Percentiles rank a stretch among this genome's conserved stretches.
Evolutionary conservation across 2,797 vertebrate species (phyloP).

Genomic region (Phoebastria nigripes): DNA sequence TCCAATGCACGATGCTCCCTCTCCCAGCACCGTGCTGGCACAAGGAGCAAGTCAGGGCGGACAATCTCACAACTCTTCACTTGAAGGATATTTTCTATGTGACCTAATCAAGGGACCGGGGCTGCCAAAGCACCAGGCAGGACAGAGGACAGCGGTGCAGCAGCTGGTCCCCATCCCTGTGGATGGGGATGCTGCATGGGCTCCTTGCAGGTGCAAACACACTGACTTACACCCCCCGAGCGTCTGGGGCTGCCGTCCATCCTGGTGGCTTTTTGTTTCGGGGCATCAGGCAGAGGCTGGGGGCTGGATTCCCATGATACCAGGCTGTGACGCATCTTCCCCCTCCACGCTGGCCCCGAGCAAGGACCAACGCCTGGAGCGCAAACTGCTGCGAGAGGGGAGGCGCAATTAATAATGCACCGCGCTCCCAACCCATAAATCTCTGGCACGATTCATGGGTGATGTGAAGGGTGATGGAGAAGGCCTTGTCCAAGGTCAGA

Average conservation of each 20-base stretch:
- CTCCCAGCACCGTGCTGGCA: not conserved
- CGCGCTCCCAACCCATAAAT: not conserved
- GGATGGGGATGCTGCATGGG: not conserved
- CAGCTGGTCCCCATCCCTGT: not conserved
- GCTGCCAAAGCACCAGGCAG: not conserved
- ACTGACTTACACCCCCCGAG: not conserved
- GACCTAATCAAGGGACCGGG: not conserved
- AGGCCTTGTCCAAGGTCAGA: constrained; percentile 51
- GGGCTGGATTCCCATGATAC: not conserved
- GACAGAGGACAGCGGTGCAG: not conserved
- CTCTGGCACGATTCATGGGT: not conserved
- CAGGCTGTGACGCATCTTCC: not conserved
- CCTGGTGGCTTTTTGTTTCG: not conserved
- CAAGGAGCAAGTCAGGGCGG: not conserved
- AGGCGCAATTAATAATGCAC: not conserved
- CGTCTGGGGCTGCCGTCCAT: not conserved
- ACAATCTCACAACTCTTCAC: not conserved
- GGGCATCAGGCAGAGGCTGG: not conserved
- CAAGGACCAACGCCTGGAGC: not conserved
- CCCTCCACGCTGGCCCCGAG: not conserved
- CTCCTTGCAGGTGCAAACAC: not conserved
- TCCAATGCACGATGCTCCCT: not conserved
- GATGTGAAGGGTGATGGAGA: constrained; percentile 28
- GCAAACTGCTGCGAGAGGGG: not conserved
- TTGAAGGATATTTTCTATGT: not conserved